Conservation (phyloP, 2,113 vertebrate genomes). For the Micromys minutus region DNA sequence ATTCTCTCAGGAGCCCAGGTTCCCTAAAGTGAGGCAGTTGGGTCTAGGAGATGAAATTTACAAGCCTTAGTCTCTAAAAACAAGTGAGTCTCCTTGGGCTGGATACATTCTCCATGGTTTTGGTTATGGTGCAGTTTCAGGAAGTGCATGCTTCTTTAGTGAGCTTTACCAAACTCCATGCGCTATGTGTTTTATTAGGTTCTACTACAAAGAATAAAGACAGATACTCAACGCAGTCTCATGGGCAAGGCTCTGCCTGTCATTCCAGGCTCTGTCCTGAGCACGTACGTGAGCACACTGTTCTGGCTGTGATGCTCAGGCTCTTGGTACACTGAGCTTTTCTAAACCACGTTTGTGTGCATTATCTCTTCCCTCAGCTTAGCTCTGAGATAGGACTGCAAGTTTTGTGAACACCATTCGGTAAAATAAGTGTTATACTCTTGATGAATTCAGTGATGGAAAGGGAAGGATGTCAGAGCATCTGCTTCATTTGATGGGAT, state of each 20-base stretch:
- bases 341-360: background rate
- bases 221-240: background rate
- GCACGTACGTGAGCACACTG: background rate
- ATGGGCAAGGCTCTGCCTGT: background rate
- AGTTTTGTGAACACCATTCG: background rate
- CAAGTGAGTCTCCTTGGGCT: background rate
- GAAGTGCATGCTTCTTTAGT: background rate
- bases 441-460: background rate
- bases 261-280: background rate
- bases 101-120: background rate
- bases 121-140: background rate
- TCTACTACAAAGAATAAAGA: background rate
- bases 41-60: background rate
- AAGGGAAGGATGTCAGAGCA: background rate
- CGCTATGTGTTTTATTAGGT: background rate
- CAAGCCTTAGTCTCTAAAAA: background rate
- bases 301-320: background rate
- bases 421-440: constrained; percentile 5
- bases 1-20: background rate
- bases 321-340: background rate
- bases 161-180: background rate
- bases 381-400: background rate
- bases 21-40: background rate
- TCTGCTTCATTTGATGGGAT: constrained; percentile 11
- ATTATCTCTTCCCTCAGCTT: background rate